These are phyloP conservation scores for Oryzias sinensis DNA, from an alignment of 2,797 vertebrate species.

Conservation along the genomic window DNA sequence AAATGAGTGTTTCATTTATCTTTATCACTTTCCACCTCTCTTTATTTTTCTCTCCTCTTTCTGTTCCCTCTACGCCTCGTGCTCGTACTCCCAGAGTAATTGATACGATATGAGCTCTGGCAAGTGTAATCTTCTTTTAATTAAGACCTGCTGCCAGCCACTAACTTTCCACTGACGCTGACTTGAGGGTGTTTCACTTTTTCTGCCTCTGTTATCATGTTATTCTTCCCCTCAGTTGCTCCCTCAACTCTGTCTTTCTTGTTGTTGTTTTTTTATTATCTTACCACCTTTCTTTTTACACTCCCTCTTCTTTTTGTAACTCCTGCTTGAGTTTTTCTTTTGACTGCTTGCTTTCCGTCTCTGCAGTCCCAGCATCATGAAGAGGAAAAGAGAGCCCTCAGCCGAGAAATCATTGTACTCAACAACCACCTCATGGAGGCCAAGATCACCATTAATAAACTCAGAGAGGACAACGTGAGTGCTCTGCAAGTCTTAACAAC, in stretches of 20 bases:
- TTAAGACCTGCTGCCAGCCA: constrained; percentile 66
- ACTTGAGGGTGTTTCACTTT: constrained; percentile 45
- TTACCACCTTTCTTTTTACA: constrained; percentile 17
- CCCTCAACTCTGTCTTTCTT: constrained; percentile 34
- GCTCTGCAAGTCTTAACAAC: too few species aligned
- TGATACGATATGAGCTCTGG: constrained; percentile 68
- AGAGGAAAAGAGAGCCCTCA: constrained; percentile 92
- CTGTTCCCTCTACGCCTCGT: constrained; percentile 15
- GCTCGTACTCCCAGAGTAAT: constrained; percentile 57
- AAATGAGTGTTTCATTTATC: constrained; percentile 45
- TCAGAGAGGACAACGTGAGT: constrained; percentile 96
- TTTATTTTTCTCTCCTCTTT: constrained; percentile 14
- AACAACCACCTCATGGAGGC: constrained; percentile 97
- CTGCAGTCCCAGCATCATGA: constrained; percentile 90
- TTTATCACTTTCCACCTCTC: constrained; percentile 3
- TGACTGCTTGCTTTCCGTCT: not conserved
- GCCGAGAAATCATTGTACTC: constrained; percentile 92
- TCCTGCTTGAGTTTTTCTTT: not conserved
- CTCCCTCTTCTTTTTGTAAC: constrained; percentile 3
- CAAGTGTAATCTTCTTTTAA: constrained; percentile 75
- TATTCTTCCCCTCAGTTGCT: constrained; percentile 28
- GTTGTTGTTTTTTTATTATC: constrained; percentile 33
- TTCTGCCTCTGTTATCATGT: constrained; percentile 48
- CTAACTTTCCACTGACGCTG: constrained; percentile 46
- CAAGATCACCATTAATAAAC: constrained; percentile 94